Evolutionary conservation across 2,113 vertebrate species (phyloP).

Genomic region (Coturnix japonica): DNA sequence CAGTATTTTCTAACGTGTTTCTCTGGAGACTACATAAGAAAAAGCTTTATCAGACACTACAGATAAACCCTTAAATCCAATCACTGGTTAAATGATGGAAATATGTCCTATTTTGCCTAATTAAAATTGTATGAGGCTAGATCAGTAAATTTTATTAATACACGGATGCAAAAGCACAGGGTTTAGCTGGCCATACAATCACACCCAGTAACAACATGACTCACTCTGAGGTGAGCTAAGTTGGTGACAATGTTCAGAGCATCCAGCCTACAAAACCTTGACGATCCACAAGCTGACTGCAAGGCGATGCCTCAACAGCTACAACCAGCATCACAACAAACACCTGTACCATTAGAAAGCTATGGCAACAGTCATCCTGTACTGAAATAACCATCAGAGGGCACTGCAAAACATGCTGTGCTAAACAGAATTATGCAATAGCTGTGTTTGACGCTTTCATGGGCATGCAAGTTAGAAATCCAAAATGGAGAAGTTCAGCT

Average conservation of each 20-base stretch:
- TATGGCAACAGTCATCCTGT: neutral
- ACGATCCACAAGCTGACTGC: neutral
- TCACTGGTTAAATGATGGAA: too few species aligned
- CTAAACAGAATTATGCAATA: neutral
- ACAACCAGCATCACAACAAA: accelerated
- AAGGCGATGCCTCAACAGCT: neutral
- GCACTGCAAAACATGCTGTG: constrained; percentile 58
- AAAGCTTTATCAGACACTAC: too few species aligned
- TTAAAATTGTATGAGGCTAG: neutral
- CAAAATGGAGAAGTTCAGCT: neutral
- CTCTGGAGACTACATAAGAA: too few species aligned
- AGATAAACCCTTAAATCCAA: too few species aligned
- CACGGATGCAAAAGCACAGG: neutral
- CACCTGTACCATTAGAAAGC: neutral
- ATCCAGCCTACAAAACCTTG: neutral
- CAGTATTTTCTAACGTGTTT: too few species aligned
- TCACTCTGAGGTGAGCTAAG: neutral
- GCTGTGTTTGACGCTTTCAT: neutral
- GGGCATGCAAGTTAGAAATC: neutral
- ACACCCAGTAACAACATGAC: neutral
- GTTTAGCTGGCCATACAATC: neutral
- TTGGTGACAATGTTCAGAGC: accelerated
- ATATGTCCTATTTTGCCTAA: too few species aligned
- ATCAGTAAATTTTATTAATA: neutral
- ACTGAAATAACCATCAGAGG: constrained; percentile 54